Conservation (phyloP, 2,113 vertebrate species). For the Myodes glareolus region DNA sequence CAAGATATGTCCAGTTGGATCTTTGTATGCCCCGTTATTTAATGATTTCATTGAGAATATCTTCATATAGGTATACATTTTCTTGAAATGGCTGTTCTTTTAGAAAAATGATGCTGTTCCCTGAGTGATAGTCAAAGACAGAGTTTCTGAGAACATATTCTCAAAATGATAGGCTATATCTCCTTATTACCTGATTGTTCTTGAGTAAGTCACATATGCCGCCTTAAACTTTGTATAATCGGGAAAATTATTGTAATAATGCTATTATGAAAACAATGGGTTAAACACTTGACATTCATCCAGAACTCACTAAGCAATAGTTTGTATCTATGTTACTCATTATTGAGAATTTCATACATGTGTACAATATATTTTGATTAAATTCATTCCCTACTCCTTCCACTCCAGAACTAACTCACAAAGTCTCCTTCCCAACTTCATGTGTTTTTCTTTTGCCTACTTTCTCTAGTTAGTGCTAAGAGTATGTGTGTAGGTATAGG, state of each 20-base stretch:
- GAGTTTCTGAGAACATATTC: background rate
- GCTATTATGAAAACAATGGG: background rate
- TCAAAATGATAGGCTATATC: background rate
- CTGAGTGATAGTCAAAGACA: background rate
- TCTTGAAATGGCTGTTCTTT: background rate
- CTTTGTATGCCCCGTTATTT: background rate
- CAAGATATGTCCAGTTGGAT: background rate
- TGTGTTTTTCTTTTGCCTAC: background rate
- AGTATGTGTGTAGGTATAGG: background rate
- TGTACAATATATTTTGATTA: background rate
- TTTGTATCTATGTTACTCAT: background rate
- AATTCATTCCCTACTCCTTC: background rate
- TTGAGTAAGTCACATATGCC: background rate
- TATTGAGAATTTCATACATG: background rate
- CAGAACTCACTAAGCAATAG: constrained; percentile 45
- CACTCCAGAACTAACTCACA: background rate
- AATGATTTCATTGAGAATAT: background rate
- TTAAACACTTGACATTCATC: background rate
- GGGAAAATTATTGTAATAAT: background rate
- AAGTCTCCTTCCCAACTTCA: background rate
- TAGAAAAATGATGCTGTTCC: background rate
- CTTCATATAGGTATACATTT: background rate
- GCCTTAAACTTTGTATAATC: background rate
- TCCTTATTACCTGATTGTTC: background rate
- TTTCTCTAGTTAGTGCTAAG: background rate